Evolutionary conservation across 1,140 invertebrate species (phyloP).

Genomic region (Argopecten irradians): DNA sequence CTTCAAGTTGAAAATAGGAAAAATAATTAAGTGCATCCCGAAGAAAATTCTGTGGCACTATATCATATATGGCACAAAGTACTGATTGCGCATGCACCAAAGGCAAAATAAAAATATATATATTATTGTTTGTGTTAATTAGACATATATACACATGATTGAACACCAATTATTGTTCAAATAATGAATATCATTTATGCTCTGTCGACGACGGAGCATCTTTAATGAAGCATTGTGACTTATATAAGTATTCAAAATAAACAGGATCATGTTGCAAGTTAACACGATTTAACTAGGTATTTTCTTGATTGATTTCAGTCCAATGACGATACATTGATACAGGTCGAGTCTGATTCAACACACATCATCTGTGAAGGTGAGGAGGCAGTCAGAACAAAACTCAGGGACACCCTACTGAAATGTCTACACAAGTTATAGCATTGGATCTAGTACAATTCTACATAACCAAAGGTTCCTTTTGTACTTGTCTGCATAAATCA

Average conservation of each 20-base stretch:
- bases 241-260: constrained; percentile 91
- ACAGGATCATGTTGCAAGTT: too few species aligned
- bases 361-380: constrained; percentile 92
- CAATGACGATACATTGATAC: constrained; percentile 91
- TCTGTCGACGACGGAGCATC: too few species aligned
- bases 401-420: constrained; percentile 87
- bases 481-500: not conserved
- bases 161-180: too few species aligned
- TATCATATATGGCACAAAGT: too few species aligned
- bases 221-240: constrained; percentile 91
- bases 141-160: too few species aligned
- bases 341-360: constrained; percentile 89
- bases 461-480: not conserved
- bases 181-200: too few species aligned
- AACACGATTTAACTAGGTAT: too few species aligned
- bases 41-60: too few species aligned
- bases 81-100: too few species aligned
- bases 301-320: constrained; percentile 87
- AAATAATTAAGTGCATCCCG: too few species aligned
- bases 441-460: not conserved
- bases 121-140: too few species aligned
- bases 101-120: constrained; percentile 76
- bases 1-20: too few species aligned
- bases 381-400: constrained; percentile 83
- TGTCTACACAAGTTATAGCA: constrained; percentile 80